Evolutionary conservation across 35 echinoderm and acorn worm species (phyloP), one percentile per base, ranked within the genome.

Genomic region (Holothuria glaberrima): DNA sequence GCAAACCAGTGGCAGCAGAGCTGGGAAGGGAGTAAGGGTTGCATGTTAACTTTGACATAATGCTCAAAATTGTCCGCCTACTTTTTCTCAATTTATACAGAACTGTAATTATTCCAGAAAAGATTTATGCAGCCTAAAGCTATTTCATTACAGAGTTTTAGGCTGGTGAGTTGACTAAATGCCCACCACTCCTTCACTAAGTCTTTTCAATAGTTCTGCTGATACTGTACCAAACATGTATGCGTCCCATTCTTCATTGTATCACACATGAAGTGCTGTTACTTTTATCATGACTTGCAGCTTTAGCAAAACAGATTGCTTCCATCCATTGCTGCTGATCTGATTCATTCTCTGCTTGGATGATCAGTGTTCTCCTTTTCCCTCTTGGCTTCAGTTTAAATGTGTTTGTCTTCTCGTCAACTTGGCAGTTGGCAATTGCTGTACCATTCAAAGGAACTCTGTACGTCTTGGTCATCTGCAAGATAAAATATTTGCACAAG

Each of bases 251-350:
- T 54, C 13, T 5, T 94, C 93, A 98, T 78, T 94, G 93, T 22
- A 94, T 56, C 30, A 90, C 86, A 80, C 95, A 98, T 6, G 89
- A 82, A 17, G 10, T 54, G 59, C 88, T 91, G 24, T 67, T 66
- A 58, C 88, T 93, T 27, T 83, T 86, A 41, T 94, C 93, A 32
- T 94, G 92, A 81, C 95, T 92, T 12, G 90, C 90, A 31, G 92
- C 93, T 71, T 98, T 98, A 36, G 95, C 92, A 84, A 98, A 98
- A 58, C 95, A 98, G 74, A 98, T 94, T 20, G 92, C 93, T 58
- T 94, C 90, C 95, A 98, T 98, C 95, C 95, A 98, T 36, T 94
- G 90, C 59, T 94, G 88, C 34, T 94, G 95, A 29, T 98, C 95
- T 12, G 68, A 81, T 26, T 94, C 79, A 56, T 69, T 90, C 35